phyloP scores from a whole-genome alignment of 2,113 vertebrate species.

The Eleginops maclovinus region DNA sequence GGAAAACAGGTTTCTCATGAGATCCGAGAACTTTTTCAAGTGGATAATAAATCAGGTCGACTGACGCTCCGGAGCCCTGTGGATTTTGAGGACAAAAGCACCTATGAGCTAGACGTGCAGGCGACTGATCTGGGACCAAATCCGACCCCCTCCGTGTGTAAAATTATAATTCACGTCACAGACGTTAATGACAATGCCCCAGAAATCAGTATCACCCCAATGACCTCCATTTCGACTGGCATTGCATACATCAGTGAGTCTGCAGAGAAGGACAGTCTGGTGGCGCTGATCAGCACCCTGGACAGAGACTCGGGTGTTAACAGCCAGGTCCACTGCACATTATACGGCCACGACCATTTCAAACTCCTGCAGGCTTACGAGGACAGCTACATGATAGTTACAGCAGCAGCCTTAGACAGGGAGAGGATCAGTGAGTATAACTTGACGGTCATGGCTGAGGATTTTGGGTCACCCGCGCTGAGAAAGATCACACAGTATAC shows the following conservation, averaged over 20 bases:
- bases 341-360: constrained; percentile 93
- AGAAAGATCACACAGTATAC: constrained; percentile 89
- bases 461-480: constrained; percentile 89
- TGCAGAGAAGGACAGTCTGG: constrained; percentile 90
- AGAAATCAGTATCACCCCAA: constrained; percentile 91
- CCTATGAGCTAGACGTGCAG: constrained; percentile 92
- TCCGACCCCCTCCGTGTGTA: constrained; percentile 90
- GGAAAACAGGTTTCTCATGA: constrained; percentile 90
- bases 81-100: constrained; percentile 92
- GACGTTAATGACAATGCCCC: constrained; percentile 97
- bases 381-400: constrained; percentile 94
- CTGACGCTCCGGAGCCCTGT: constrained; percentile 87
- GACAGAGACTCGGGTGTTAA: constrained; percentile 93
- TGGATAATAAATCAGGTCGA: constrained; percentile 89
- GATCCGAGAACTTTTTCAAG: constrained; percentile 90
- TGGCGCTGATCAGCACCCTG: constrained; percentile 93
- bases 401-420: constrained; percentile 86
- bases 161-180: constrained; percentile 90
- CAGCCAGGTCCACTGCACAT: constrained; percentile 91
- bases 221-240: constrained; percentile 84
- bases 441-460: constrained; percentile 93
- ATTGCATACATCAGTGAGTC: constrained; percentile 85
- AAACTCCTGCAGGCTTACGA: constrained; percentile 92
- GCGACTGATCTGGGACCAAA: constrained; percentile 92
- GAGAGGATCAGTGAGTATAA: constrained; percentile 93